Percentiles rank a stretch among this genome's conserved stretches.
phyloP scores from a whole-genome alignment of 2,888 invertebrate species.

The Chrysolina americana region DNA sequence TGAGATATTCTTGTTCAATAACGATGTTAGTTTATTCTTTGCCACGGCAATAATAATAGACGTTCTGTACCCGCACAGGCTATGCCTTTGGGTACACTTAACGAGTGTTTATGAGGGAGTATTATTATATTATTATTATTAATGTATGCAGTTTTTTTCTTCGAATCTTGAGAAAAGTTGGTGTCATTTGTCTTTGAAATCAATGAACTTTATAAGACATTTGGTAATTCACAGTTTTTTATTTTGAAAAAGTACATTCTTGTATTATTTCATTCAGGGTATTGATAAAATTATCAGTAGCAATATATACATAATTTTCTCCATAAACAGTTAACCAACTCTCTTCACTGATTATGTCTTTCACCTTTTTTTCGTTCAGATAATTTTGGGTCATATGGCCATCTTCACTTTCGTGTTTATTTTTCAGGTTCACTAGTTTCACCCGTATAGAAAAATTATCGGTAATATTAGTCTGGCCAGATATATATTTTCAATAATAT shows the following conservation, averaged over 20 bases:
- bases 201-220: background rate
- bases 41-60: no score
- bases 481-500: background rate
- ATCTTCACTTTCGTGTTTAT: background rate
- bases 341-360: background rate
- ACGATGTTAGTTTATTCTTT: conserved; percentile 5
- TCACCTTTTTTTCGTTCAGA: background rate
- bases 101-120: no score
- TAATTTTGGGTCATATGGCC: background rate
- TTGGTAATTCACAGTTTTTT: background rate
- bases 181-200: background rate
- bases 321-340: background rate
- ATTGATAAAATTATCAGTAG: background rate
- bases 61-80: no score
- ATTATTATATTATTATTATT: no score
- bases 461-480: background rate
- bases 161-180: background rate
- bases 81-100: no score
- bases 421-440: background rate
- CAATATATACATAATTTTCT: background rate
- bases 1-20: background rate
- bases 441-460: background rate
- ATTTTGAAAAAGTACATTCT: background rate
- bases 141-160: conserved; percentile 4
- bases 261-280: background rate